Conservation (phyloP, 2,888 invertebrate genomes). For the Tenthredo distinguenda region DNA sequence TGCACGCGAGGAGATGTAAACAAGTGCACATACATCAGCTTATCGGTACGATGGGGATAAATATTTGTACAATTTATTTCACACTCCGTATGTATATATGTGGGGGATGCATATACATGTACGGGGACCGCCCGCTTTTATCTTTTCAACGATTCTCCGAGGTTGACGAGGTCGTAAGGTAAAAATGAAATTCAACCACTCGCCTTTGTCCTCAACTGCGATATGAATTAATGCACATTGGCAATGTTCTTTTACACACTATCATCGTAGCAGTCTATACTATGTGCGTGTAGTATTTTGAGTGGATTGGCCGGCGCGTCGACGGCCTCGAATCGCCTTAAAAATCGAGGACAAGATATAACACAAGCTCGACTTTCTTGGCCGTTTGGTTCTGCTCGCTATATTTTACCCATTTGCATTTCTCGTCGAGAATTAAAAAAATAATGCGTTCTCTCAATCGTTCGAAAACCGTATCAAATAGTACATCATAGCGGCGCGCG, state of each 20-base stretch:
- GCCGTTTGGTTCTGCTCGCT: constrained; percentile 6
- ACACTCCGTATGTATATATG: neutral
- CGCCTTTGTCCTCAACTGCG: neutral
- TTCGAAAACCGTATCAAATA: neutral
- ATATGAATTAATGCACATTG: neutral
- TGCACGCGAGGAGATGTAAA: constrained; percentile 26
- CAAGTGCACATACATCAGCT: constrained; percentile 10
- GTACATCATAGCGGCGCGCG: neutral
- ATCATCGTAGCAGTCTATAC: neutral
- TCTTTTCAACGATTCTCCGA: neutral
- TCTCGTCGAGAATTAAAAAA: neutral
- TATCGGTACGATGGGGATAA: constrained; percentile 2
- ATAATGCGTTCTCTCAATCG: neutral
- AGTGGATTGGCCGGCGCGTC: neutral
- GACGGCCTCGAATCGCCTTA: constrained; percentile 35
- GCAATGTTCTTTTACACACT: neutral
- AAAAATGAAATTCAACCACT: constrained; percentile 2
- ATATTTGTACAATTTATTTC: constrained; percentile 15
- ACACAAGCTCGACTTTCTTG: constrained; percentile 40
- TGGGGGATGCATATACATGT: neutral
- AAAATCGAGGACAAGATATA: constrained; percentile 37
- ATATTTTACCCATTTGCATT: neutral
- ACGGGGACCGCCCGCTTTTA: neutral
- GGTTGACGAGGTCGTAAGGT: neutral
- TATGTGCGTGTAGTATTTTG: neutral